These are phyloP conservation scores for Muscidifurax raptorellus DNA, from an alignment of 1,140 invertebrate species.

Conservation along the genomic window DNA sequence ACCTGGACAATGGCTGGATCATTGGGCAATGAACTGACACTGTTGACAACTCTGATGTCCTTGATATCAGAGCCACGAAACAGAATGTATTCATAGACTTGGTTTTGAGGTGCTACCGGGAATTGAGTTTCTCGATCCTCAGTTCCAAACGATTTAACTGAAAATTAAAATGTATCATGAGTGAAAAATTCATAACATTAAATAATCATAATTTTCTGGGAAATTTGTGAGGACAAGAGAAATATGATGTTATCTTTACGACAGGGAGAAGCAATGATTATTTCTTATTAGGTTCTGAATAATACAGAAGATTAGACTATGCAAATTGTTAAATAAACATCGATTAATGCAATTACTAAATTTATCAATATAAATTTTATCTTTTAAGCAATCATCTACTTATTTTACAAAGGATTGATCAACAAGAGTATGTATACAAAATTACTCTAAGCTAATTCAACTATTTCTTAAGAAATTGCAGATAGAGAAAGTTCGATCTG, in stretches of 20 bases:
- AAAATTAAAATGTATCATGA: constrained; percentile 66
- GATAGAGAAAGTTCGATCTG: no score
- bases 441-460: no score
- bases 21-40: constrained; percentile 85
- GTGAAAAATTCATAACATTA: background rate
- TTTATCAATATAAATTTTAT: no score
- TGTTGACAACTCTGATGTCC: constrained; percentile 95
- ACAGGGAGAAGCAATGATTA: background rate
- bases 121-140: constrained; percentile 96
- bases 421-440: no score
- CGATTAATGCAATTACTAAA: no score
- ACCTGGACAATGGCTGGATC: constrained; percentile 97
- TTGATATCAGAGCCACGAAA: constrained; percentile 99
- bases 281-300: no score
- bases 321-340: no score
- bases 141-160: constrained; percentile 98
- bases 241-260: background rate
- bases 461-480: no score
- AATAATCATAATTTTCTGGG: background rate
- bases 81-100: constrained; percentile 99
- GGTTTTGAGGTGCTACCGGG: constrained; percentile 95
- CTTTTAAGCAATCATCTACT: no score
- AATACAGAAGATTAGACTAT: no score
- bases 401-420: no score
- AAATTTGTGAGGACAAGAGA: constrained; percentile 12